Evolutionary conservation across 2,888 invertebrate genomes (phyloP).

Genomic region (Euclidia mi): DNA sequence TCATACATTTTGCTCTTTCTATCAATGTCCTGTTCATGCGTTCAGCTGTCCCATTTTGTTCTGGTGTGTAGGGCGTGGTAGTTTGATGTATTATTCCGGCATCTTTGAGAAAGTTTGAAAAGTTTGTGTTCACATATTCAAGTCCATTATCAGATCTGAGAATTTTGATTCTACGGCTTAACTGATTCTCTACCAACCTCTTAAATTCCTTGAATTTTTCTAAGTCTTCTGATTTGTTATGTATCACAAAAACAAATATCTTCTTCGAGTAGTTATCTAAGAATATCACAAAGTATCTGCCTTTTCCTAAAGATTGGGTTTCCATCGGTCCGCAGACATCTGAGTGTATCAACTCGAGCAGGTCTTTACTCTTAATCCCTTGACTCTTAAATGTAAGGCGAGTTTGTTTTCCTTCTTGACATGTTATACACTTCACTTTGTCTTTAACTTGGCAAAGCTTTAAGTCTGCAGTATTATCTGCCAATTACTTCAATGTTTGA

Average conservation of each 20-base stretch:
- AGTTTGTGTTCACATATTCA: too few relatives aligned
- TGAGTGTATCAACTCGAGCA: neutral
- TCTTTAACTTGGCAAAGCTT: neutral
- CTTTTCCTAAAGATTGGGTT: neutral
- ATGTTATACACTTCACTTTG: neutral
- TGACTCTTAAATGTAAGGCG: neutral
- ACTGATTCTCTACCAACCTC: too few relatives aligned
- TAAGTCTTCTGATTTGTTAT: neutral
- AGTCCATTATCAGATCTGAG: too few relatives aligned
- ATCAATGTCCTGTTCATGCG: too few relatives aligned
- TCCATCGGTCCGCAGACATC: neutral
- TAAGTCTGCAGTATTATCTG: neutral
- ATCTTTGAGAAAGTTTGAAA: neutral
- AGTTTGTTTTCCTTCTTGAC: neutral
- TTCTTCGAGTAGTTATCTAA: neutral
- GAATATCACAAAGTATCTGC: neutral
- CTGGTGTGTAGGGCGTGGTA: slow-evolving; percentile 4
- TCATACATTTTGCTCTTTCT: too few relatives aligned
- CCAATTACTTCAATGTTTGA: neutral
- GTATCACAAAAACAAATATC: neutral
- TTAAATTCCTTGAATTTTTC: too few relatives aligned
- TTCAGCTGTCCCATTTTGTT: too few relatives aligned
- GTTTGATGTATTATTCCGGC: slow-evolving; percentile 3
- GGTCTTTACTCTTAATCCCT: neutral
- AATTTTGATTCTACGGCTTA: too few relatives aligned